Conservation (phyloP, 2,113 vertebrate species). For the Microcebus ravelobensis region DNA sequence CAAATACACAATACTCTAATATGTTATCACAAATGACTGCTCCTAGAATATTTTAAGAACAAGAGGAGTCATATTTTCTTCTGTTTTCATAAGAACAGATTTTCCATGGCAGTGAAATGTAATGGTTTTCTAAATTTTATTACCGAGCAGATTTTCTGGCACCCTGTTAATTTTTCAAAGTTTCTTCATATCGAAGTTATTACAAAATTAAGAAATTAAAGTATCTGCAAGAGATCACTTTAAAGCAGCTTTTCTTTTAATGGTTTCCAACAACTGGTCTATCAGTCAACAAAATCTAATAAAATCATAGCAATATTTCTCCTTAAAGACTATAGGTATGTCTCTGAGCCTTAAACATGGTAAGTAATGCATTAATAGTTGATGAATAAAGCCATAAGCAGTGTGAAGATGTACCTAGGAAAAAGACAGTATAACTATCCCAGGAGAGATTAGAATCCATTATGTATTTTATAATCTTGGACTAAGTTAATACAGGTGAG, state of each 20-base stretch:
- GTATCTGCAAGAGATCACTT: background rate
- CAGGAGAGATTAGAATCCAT: background rate
- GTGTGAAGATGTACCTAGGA: background rate
- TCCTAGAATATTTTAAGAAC: slow-evolving; percentile 44
- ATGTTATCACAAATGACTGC: background rate
- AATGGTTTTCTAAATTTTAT: slow-evolving; percentile 30
- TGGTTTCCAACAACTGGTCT: background rate
- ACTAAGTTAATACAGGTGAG: background rate
- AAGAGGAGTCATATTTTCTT: background rate
- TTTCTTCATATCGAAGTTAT: background rate
- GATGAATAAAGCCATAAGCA: background rate
- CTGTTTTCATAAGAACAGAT: background rate
- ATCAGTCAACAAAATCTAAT: background rate
- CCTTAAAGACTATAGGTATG: background rate
- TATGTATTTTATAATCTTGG: background rate
- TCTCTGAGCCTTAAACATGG: background rate
- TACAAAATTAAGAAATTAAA: slow-evolving; percentile 45
- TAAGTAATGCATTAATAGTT: background rate
- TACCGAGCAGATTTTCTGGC: background rate
- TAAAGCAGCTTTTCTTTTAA: background rate
- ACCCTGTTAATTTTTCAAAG: slow-evolving; percentile 32
- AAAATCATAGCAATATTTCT: background rate
- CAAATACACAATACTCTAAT: background rate
- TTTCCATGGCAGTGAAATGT: background rate
- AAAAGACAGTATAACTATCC: background rate